Evolutionary conservation across 2,797 vertebrate genomes (phyloP).

Genomic region (Nothura maculosa): DNA sequence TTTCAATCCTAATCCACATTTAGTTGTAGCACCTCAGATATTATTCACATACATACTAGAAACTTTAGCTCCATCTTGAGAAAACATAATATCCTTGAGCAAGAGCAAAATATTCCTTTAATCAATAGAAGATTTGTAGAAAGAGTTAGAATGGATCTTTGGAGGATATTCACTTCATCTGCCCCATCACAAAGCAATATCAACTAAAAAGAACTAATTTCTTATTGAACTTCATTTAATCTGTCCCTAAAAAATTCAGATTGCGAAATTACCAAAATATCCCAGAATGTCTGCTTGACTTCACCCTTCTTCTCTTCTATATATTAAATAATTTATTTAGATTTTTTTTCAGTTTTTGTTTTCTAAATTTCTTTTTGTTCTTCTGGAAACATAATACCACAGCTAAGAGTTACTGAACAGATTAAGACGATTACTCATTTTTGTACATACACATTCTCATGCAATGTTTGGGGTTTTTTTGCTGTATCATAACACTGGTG

Average conservation of each 20-base stretch:
- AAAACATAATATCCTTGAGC: neutral
- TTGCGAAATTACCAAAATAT: neutral
- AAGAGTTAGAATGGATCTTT: neutral
- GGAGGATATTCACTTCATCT: neutral
- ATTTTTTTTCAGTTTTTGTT: neutral
- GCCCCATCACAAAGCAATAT: neutral
- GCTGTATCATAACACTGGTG: neutral
- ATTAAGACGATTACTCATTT: neutral
- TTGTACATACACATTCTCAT: neutral
- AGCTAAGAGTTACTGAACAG: neutral
- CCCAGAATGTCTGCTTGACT: accelerated
- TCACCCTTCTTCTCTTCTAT: neutral
- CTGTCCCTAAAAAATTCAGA: neutral
- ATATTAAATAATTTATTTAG: neutral
- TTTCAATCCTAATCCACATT: neutral
- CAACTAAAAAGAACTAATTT: neutral
- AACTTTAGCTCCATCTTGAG: neutral
- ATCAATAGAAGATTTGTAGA: neutral
- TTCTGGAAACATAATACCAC: neutral
- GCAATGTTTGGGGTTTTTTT: neutral
- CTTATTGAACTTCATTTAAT: neutral
- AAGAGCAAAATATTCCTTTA: neutral
- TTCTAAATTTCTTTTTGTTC: neutral
- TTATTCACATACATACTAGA: neutral
- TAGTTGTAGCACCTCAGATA: neutral